phyloP scores from a whole-genome alignment of 64 coral and sea anemone genomes.

The Montipora cactus region DNA sequence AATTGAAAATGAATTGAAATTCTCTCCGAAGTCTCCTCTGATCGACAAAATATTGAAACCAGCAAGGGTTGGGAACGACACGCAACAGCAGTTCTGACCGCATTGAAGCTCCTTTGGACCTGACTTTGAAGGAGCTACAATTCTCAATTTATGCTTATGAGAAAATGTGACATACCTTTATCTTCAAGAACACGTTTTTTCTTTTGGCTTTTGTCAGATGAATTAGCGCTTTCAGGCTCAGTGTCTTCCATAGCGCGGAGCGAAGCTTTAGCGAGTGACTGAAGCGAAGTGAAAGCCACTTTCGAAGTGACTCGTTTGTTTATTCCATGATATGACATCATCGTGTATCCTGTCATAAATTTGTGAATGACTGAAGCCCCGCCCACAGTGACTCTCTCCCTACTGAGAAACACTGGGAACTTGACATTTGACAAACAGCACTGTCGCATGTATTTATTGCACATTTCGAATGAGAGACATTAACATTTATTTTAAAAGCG shows the following conservation, averaged over 20 bases:
- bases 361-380: slow-evolving; percentile 18
- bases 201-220: not conserved
- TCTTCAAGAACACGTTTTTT: slow-evolving; percentile 40
- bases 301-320: slow-evolving; percentile 38
- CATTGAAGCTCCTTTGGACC: not conserved
- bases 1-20: not conserved
- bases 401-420: not conserved
- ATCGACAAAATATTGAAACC: slow-evolving; percentile 8
- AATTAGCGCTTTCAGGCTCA: slow-evolving; percentile 8
- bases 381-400: slow-evolving; percentile 8
- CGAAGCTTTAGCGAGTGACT: slow-evolving; percentile 1
- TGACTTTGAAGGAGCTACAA: slow-evolving; percentile 35
- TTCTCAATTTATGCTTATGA: not conserved
- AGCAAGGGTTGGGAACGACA: not conserved
- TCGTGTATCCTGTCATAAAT: not conserved
- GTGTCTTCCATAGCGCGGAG: slow-evolving; percentile 8
- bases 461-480: too few species aligned
- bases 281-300: slow-evolving; percentile 40
- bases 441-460: not conserved
- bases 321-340: slow-evolving; percentile 49
- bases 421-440: not conserved
- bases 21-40: not conserved
- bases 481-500: too few species aligned
- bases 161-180: slow-evolving; percentile 4
- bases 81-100: not conserved